Conservation (phyloP, 2,888 invertebrate species). For the Syritta pipiens region DNA sequence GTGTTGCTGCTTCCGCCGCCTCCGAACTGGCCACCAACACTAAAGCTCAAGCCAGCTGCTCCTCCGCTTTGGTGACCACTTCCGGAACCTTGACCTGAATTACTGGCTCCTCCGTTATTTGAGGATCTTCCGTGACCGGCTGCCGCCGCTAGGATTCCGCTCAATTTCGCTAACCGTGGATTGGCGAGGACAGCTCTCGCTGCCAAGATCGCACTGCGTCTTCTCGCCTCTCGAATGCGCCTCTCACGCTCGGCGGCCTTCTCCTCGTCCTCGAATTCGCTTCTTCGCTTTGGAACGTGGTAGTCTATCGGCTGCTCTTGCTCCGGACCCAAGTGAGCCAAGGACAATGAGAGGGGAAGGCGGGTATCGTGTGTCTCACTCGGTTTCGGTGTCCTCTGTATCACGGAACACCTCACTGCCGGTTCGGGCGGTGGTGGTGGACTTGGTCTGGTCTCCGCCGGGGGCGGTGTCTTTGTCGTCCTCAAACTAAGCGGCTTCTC, state of each 20-base stretch:
- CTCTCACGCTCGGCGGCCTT: conserved; percentile 81
- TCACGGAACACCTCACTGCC: conserved; percentile 88
- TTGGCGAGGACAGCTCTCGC: conserved; percentile 76
- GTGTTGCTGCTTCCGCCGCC: conserved; percentile 74
- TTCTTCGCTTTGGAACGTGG: conserved; percentile 89
- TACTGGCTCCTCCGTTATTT: conserved; percentile 80
- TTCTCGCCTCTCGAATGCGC: conserved; percentile 84
- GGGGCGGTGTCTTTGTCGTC: conserved; percentile 80
- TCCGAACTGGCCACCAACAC: conserved; percentile 73
- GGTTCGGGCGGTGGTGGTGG: conserved; percentile 85
- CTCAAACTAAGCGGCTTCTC: conserved; percentile 83
- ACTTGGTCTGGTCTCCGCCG: conserved; percentile 78
- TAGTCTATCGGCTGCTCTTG: conserved; percentile 94
- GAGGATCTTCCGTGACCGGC: conserved; percentile 89
- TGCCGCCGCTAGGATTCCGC: conserved; percentile 86
- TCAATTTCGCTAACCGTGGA: conserved; percentile 80
- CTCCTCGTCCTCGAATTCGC: conserved; percentile 78
- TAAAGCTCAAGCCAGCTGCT: conserved; percentile 72
- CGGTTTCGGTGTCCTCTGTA: conserved; percentile 86
- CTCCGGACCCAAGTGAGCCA: conserved; percentile 82
- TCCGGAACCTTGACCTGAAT: conserved; percentile 79
- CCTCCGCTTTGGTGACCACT: conserved; percentile 76
- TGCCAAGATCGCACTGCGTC: conserved; percentile 84
- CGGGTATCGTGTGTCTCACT: conserved; percentile 78
- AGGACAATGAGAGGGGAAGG: conserved; percentile 80